Conservation (phyloP, 2,888 invertebrate genomes). For the Heliconius aoede region DNA sequence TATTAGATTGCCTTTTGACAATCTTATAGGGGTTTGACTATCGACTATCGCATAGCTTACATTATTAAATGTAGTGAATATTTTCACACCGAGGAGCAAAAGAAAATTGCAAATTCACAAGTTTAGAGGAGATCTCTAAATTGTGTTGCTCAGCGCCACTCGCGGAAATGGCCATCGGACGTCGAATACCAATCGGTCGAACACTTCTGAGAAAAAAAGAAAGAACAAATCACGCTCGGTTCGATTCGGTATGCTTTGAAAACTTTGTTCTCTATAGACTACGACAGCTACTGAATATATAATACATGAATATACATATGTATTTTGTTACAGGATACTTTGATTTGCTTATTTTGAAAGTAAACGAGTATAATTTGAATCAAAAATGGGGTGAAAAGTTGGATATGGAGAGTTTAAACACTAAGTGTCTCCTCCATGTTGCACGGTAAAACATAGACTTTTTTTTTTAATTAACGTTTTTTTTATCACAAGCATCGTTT, state of each 20-base stretch:
- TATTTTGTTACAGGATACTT: background rate
- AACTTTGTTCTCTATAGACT: slow-evolving; percentile 21
- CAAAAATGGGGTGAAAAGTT: too few relatives aligned
- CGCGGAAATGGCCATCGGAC: slow-evolving; percentile 31
- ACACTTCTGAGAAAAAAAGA: slow-evolving; percentile 26
- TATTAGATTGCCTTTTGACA: background rate
- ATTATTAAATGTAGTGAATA: slow-evolving; percentile 24
- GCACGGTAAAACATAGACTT: too few relatives aligned
- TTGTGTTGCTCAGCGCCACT: slow-evolving; percentile 25
- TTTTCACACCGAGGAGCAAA: slow-evolving; percentile 5
- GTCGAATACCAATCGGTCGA: slow-evolving; percentile 36
- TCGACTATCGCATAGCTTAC: background rate
- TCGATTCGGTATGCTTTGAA: slow-evolving; percentile 33
- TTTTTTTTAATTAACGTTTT: too few relatives aligned
- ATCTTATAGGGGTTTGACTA: too few relatives aligned
- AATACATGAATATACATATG: too few relatives aligned
- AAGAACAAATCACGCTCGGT: slow-evolving; percentile 33
- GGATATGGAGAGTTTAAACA: too few relatives aligned
- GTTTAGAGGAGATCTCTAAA: slow-evolving; percentile 12
- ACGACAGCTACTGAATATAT: slow-evolving; percentile 16
- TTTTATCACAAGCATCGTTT: too few relatives aligned
- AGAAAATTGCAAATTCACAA: slow-evolving; percentile 18
- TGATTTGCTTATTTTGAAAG: background rate
- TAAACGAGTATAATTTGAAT: background rate
- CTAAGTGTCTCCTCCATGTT: too few relatives aligned